phyloP scores from a whole-genome alignment of 1,140 invertebrate species.

The Aphis gossypii region DNA sequence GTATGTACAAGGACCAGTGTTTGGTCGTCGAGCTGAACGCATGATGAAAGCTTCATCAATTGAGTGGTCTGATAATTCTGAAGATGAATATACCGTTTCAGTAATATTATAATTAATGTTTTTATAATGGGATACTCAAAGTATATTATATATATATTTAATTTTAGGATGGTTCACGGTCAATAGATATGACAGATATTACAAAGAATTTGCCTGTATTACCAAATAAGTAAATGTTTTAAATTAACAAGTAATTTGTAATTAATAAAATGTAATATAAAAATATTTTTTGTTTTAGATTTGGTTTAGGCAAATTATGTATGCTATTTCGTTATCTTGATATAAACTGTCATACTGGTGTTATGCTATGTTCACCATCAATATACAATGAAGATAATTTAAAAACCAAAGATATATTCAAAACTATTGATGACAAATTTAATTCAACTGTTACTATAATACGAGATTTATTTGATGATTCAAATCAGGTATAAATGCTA shows the following conservation, averaged over 20 bases:
- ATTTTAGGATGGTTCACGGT: constrained; percentile 39
- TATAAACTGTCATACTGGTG: constrained; percentile 41
- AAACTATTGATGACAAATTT: constrained; percentile 39
- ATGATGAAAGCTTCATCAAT: constrained; percentile 54
- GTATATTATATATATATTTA: not conserved
- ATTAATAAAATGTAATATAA: not conserved
- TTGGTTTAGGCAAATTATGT: constrained; percentile 21
- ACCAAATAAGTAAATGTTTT: constrained; percentile 20
- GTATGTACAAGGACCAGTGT: constrained; percentile 42
- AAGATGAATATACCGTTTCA: constrained; percentile 45
- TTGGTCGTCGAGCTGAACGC: constrained; percentile 48
- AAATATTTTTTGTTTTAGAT: not conserved
- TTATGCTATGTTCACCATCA: constrained; percentile 48
- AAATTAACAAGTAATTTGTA: not conserved
- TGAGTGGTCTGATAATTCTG: constrained; percentile 52
- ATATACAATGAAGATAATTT: constrained; percentile 17
- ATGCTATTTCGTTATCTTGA: constrained; percentile 44
- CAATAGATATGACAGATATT: constrained; percentile 39
- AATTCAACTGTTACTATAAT: constrained; percentile 30
- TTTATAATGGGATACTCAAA: not conserved
- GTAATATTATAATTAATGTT: constrained; percentile 14
- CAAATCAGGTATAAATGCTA: constrained; percentile 15
- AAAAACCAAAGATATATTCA: constrained; percentile 26
- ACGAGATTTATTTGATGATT: constrained; percentile 4
- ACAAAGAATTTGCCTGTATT: not conserved